phyloP scores from a whole-genome alignment of 2,888 invertebrate genomes.

The Buathra laborator region DNA sequence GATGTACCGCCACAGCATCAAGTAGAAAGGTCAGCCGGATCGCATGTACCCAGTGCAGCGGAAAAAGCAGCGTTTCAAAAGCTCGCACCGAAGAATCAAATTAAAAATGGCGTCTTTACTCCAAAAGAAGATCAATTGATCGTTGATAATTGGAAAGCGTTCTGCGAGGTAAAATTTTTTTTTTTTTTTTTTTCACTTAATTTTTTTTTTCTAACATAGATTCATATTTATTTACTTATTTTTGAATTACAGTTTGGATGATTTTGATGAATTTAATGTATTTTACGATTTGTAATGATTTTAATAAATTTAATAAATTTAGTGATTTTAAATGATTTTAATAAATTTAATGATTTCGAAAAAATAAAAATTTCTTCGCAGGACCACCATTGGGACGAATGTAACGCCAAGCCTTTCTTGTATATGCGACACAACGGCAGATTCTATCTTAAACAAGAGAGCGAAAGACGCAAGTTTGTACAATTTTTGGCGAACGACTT shows the following conservation, averaged over 20 bases:
- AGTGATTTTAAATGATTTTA: not conserved
- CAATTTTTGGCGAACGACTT: constrained; percentile 81
- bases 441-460: constrained; percentile 69
- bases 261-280: not conserved
- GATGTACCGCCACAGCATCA: constrained; percentile 75
- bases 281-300: constrained; percentile 6
- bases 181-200: too few species aligned
- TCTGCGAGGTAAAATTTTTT: constrained; percentile 74
- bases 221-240: too few species aligned
- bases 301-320: not conserved
- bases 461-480: constrained; percentile 78
- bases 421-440: constrained; percentile 68
- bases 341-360: not conserved
- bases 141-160: constrained; percentile 74
- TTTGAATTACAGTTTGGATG: not conserved
- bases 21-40: constrained; percentile 75
- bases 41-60: constrained; percentile 63
- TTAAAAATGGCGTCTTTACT: constrained; percentile 72
- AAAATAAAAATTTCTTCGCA: constrained; percentile 62
- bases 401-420: constrained; percentile 75
- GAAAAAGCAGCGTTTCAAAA: constrained; percentile 70
- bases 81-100: constrained; percentile 24
- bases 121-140: constrained; percentile 75
- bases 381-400: constrained; percentile 77
- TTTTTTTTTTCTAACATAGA: too few species aligned